Evolutionary conservation across 1,140 invertebrate species (phyloP).

Genomic region (Scaptomyza hsui): DNA sequence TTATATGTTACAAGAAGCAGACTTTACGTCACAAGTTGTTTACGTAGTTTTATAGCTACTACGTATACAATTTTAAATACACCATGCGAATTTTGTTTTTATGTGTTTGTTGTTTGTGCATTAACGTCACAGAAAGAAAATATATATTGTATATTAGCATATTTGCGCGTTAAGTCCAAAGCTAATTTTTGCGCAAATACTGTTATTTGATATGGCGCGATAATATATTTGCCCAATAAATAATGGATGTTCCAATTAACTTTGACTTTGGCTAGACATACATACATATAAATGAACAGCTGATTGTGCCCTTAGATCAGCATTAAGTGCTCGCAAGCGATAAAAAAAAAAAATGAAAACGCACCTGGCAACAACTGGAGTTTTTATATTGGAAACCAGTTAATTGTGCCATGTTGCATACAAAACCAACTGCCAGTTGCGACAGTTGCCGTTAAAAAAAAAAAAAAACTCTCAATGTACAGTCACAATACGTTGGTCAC

Average conservation of each 20-base stretch:
- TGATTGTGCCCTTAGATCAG: conserved; percentile 14
- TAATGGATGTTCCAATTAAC: background rate
- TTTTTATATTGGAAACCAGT: conserved; percentile 21
- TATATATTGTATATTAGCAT: too few species aligned
- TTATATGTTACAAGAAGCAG: too few species aligned
- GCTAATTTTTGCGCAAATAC: too few species aligned
- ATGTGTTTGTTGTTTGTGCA: too few species aligned
- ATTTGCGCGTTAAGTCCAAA: too few species aligned
- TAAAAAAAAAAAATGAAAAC: background rate
- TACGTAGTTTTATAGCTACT: too few species aligned
- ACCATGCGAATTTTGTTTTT: too few species aligned
- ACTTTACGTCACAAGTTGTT: too few species aligned
- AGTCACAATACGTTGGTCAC: conserved; percentile 41
- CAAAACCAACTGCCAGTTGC: conserved; percentile 38
- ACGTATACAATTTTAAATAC: too few species aligned
- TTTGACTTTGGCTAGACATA: background rate
- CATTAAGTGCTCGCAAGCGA: background rate
- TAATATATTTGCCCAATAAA: conserved; percentile 4
- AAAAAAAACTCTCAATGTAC: conserved; percentile 45
- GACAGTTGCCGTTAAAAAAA: conserved; percentile 59
- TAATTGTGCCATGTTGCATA: background rate
- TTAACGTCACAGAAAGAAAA: too few species aligned
- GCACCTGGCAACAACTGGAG: conserved; percentile 38
- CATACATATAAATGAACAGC: conserved; percentile 3
- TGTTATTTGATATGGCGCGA: background rate